These are phyloP conservation scores for Peribatodes rhomboidaria DNA, from an alignment of 2,888 invertebrate genomes.

Conservation along the genomic window DNA sequence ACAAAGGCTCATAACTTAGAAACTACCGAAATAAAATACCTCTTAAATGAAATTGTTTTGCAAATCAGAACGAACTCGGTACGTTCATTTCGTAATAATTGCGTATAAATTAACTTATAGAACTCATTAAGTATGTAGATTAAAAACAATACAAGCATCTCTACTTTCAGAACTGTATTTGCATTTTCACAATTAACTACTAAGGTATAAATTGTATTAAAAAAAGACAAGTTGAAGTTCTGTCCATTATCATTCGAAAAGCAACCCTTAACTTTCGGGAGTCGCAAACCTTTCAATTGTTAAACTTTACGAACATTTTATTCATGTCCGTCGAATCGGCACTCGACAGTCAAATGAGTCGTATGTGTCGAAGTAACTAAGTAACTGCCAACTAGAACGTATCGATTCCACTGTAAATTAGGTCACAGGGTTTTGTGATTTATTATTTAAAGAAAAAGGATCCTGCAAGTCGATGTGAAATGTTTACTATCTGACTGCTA, in stretches of 20 bases:
- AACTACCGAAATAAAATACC: not conserved
- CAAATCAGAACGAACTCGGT: conserved; percentile 7
- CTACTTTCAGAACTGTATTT: conserved; percentile 19
- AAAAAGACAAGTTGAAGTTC: not conserved
- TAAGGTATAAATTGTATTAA: not conserved
- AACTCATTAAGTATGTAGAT: conserved; percentile 23
- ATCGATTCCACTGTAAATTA: conserved; percentile 56
- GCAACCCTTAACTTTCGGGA: conserved; percentile 4
- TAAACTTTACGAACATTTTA: conserved; percentile 22
- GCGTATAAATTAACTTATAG: conserved; percentile 20
- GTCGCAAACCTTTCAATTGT: conserved; percentile 6
- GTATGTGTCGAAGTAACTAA: conserved; percentile 34
- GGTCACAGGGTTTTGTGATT: conserved; percentile 57
- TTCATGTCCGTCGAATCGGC: conserved; percentile 25
- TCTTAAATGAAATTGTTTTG: conserved; percentile 6
- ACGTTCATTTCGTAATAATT: conserved; percentile 20
- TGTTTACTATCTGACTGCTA: conserved; percentile 42
- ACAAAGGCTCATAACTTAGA: not conserved
- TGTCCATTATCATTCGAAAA: conserved; percentile 2
- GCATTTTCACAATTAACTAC: conserved; percentile 6
- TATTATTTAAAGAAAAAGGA: conserved; percentile 57
- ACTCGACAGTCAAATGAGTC: conserved; percentile 28
- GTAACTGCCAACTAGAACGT: conserved; percentile 45
- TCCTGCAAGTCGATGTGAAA: conserved; percentile 42
- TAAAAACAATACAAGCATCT: conserved; percentile 16